These are phyloP conservation scores for Protobothrops mucrosquamatus DNA, from an alignment of 2,113 vertebrate genomes.

Conservation along the genomic window DNA sequence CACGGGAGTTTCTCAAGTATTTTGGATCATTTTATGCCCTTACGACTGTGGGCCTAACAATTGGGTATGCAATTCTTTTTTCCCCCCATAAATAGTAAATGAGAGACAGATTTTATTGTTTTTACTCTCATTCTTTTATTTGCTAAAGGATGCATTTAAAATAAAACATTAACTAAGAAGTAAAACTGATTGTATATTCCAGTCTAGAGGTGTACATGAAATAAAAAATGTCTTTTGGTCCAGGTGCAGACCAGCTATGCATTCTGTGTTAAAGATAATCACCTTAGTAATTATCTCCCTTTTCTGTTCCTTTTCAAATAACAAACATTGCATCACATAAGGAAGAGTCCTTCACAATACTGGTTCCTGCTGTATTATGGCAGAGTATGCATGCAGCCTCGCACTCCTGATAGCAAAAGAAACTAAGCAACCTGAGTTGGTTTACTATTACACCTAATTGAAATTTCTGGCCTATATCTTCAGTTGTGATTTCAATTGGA, in stretches of 20 bases:
- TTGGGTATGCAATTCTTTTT: conserved; percentile 65
- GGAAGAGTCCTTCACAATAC: not conserved
- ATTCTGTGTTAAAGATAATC: not conserved
- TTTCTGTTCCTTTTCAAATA: not conserved
- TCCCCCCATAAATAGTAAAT: not conserved
- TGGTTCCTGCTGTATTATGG: not conserved
- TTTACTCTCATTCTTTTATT: not conserved
- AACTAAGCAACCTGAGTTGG: not conserved
- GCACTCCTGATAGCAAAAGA: not conserved
- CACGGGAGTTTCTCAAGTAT: conserved; percentile 86
- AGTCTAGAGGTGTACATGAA: not conserved
- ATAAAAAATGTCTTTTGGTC: not conserved
- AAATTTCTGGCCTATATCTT: not conserved
- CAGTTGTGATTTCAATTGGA: not conserved
- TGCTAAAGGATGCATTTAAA: not conserved
- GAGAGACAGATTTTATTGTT: not conserved
- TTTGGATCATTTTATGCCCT: conserved; percentile 79
- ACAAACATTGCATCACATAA: not conserved
- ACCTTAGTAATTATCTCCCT: too few species aligned
- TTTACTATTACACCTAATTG: not conserved
- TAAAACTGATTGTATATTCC: not conserved
- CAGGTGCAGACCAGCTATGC: not conserved
- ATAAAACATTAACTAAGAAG: not conserved
- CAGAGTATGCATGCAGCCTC: not conserved
- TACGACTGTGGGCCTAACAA: conserved; percentile 69